Evolutionary conservation across 2,113 vertebrate genomes (phyloP).

Genomic region (Oreamnos americanus): DNA sequence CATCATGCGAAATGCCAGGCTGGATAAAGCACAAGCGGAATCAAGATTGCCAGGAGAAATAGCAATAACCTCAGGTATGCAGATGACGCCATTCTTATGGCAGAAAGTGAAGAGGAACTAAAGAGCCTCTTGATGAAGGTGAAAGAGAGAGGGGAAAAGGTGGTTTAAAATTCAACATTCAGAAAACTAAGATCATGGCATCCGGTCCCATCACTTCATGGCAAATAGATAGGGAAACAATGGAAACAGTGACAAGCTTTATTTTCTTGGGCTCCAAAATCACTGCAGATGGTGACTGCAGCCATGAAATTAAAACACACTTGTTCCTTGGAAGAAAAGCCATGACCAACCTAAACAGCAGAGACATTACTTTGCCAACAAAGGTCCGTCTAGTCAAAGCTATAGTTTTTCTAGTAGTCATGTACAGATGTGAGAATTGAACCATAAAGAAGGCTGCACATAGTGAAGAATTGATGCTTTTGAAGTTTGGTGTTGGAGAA

Average conservation of each 20-base stretch:
- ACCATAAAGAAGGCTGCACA: background rate
- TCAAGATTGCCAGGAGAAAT: background rate
- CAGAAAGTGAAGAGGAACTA: background rate
- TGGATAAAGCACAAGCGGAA: background rate
- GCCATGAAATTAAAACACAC: background rate
- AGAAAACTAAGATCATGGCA: background rate
- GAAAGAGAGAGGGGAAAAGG: background rate
- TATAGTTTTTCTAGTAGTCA: background rate
- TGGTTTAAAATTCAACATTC: background rate
- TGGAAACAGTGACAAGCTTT: background rate
- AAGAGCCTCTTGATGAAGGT: background rate
- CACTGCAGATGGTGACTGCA: background rate
- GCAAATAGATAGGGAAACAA: background rate
- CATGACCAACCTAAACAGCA: background rate
- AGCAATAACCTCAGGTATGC: background rate
- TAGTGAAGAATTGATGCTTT: background rate
- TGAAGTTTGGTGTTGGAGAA: background rate
- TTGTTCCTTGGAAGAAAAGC: background rate
- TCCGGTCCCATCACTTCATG: background rate
- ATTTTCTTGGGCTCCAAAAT: background rate
- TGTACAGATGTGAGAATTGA: background rate
- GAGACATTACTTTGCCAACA: background rate
- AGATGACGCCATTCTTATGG: background rate
- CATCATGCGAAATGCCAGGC: background rate
- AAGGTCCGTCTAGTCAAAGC: background rate